Base-by-base conservation (phyloP, 2,888 invertebrate species). In the Plebejus argus region DNA sequence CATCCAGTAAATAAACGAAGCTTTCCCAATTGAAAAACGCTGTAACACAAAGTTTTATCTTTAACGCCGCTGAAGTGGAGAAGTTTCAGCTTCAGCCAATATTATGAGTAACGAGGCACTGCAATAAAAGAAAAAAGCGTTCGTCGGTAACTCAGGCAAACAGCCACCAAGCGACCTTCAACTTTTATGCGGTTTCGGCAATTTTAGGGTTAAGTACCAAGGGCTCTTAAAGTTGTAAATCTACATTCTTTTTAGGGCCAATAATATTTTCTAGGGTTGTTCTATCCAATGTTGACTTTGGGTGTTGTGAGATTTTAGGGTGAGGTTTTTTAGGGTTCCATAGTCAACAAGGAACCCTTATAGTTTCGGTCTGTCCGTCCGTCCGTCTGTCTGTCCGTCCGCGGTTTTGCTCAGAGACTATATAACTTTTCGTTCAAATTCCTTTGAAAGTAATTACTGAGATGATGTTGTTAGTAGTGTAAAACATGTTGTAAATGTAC, bases 181-280 rank as follows among this genome's bases (percentile, higher is more conserved):
- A 18, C 66, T 66, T 23, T 61, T 10, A 66, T 66, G 12, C 15
- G 12, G 28, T 4, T 66, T 66, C 18, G 66, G 28, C 66, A 33
- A 20, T 66, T 53, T 66, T 66, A 66, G 12, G 61, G 10, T 66
- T 66, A 66, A 23, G 10, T 66, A 28, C 61, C 12, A 5, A 66
- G 61, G 28, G 61, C 61, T 23, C 61, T 61, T 61, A 61, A 33
- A 10, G 28, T 66, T 66, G 28, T 66, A 66, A 66, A 66, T 66
- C 66, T 15, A 12, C 61, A 61, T 61, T 23, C 61, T 3, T 61
- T 61, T 61, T 23, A 58, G 20, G 23, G 23, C 23, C 4, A 12
- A 23, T 61, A 12, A 23, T 61, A 10, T 23, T 53, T 18, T 58
- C 20, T 58, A n/a, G 18, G 58, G 58, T 58, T 53, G 15, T 18